Base-by-base conservation (phyloP, 2,113 vertebrate species). In the Poicephalus gulielmi region DNA sequence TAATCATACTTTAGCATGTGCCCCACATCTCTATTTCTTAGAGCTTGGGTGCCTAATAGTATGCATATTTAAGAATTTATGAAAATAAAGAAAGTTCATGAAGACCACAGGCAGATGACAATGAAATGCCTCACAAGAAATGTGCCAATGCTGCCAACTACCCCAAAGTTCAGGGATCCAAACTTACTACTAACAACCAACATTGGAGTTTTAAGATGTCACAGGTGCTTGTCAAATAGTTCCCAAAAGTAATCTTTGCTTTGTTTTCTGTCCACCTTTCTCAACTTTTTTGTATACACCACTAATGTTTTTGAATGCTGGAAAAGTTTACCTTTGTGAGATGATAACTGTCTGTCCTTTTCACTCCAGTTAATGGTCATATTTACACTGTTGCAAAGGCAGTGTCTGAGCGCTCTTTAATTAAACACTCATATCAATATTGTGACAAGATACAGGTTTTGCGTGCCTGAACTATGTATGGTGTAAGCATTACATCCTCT, bases 1-100 rank as follows among this genome's bases (percentile, higher is more conserved):
- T 11, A 2, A 81, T 3, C 11, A 6, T 33, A 53, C 22, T 49
- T 59, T 4, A 77, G 10, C 37, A 28, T 0, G 0, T 44, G 66
- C 11, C 62, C 63, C 37, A 39, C 4, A 9, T 25, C 16, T 53
- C n/a, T 81, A 8, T 53, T 86, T 78, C 37, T 57, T 47, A 63
- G 59, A 60, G 33, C 10, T 3, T 50, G 7, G 18, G 10, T 70
- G 22, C 30, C 12, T 49, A 35, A 67, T 30, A 66, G 7, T 14
- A 14, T 11, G 13, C 3, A 4, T 55, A 22, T 60, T 75, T 55
- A 71, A 95, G 44, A 90, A 83, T 43, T 22, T 25, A 19, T 53
- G n/a, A 57, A 88, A 77, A 83, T 30, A 68, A 91, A 68, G 35
- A 68, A 44, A 52, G 17, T 41, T 73, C 13, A 43, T 2, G 7